Percentiles rank a stretch among this genome's conserved stretches.
phyloP scores from a whole-genome alignment of 2,888 invertebrate genomes.

The Drosophila longiperda region DNA sequence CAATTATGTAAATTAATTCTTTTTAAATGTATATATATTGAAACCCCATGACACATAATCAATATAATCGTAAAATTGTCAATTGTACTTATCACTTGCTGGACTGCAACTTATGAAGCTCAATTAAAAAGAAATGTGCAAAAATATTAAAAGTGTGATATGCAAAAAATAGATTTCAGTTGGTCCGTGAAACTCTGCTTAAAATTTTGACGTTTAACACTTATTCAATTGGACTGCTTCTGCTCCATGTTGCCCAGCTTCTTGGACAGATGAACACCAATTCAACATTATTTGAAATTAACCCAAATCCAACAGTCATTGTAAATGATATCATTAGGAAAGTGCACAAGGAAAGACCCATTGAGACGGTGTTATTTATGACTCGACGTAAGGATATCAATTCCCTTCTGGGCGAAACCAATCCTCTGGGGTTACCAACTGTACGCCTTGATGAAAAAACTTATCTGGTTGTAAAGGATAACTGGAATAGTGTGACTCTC shows the following conservation, averaged over 20 bases:
- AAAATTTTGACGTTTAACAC: background rate
- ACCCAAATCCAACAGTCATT: background rate
- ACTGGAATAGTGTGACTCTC: constrained; percentile 17
- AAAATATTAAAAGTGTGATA: background rate
- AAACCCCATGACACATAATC: background rate
- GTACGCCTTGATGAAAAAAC: constrained; percentile 14
- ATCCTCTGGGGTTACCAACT: background rate
- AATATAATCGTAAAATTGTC: background rate
- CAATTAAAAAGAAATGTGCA: background rate
- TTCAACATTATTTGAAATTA: background rate
- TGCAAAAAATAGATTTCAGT: background rate
- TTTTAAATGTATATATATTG: background rate
- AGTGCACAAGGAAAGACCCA: background rate
- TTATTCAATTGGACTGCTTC: too few species aligned
- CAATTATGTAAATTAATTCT: background rate
- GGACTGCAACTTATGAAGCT: background rate
- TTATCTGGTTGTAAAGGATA: background rate
- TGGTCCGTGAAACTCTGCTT: background rate
- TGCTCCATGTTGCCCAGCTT: background rate
- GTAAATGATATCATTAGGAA: constrained; percentile 13
- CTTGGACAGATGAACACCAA: background rate
- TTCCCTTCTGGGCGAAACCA: constrained; percentile 6
- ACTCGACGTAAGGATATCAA: background rate
- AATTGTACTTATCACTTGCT: background rate
- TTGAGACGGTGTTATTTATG: constrained; percentile 24